phyloP scores from a whole-genome alignment of 2,888 invertebrate genomes.

The Drosophila birchii region DNA sequence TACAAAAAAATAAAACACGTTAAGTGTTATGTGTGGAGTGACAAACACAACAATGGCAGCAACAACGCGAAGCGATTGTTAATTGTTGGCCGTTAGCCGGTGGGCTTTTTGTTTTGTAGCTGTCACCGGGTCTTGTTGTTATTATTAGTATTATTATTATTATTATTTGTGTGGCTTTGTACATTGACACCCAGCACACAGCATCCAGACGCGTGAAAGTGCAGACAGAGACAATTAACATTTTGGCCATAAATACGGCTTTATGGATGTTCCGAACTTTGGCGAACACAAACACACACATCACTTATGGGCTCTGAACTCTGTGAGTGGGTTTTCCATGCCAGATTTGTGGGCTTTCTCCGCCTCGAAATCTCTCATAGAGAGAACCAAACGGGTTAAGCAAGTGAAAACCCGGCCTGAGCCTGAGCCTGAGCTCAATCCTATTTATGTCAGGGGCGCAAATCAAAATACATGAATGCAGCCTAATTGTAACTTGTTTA shows the following conservation, averaged over 20 bases:
- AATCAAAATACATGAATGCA: conserved; percentile 42
- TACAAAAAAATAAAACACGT: conserved; percentile 25
- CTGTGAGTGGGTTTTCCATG: conserved; percentile 35
- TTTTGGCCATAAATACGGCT: conserved; percentile 67
- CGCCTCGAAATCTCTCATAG: conserved; percentile 21
- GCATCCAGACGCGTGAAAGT: conserved; percentile 63
- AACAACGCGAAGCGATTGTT: conserved; percentile 55
- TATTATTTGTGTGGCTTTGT: conserved; percentile 50
- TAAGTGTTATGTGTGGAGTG: conserved; percentile 46
- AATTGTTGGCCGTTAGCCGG: conserved; percentile 61
- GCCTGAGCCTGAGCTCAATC: conserved; percentile 15
- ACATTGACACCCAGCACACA: conserved; percentile 62
- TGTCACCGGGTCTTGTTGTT: no score
- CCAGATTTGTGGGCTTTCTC: conserved; percentile 37
- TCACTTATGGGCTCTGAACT: conserved; percentile 58
- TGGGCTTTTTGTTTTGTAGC: conserved; percentile 43
- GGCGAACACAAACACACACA: conserved; percentile 17
- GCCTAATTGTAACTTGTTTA: conserved; percentile 53
- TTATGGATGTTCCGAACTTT: conserved; percentile 56
- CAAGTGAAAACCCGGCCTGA: conserved; percentile 58
- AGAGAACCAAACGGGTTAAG: conserved; percentile 39
- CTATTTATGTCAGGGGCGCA: conserved; percentile 76
- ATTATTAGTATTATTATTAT: conserved; percentile 38
- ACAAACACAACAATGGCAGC: conserved; percentile 37
- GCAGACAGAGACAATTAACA: conserved; percentile 69